These are phyloP conservation scores for Ophion ventricosus DNA, from an alignment of 2,888 invertebrate genomes.

Conservation along the genomic window DNA sequence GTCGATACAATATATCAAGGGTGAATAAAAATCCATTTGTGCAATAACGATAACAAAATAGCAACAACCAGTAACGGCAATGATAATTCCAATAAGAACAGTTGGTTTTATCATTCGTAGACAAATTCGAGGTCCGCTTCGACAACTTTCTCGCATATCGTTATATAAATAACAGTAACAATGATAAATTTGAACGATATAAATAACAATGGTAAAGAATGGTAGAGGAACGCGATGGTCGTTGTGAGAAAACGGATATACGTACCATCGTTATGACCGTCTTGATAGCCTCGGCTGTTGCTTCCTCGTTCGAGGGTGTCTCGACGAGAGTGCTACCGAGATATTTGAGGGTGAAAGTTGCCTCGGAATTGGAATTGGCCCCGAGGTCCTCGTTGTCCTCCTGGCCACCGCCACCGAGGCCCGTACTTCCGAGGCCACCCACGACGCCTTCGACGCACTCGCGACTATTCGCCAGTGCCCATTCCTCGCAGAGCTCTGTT, in stretches of 20 bases:
- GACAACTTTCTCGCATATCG: too few species aligned
- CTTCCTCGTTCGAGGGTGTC: conserved; percentile 89
- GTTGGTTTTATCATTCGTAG: too few species aligned
- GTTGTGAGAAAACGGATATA: conserved; percentile 22
- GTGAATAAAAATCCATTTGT: too few species aligned
- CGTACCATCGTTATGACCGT: conserved; percentile 87
- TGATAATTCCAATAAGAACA: too few species aligned
- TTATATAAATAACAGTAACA: too few species aligned
- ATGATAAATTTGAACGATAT: too few species aligned
- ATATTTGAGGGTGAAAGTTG: conserved; percentile 88
- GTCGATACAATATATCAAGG: too few species aligned
- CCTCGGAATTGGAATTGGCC: conserved; percentile 78
- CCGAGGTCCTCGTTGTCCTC: conserved; percentile 77
- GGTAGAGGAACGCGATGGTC: too few species aligned
- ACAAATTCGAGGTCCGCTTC: too few species aligned
- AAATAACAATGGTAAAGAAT: background rate
- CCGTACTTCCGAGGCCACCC: conserved; percentile 79
- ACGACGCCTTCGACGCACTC: conserved; percentile 85
- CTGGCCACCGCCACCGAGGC: conserved; percentile 80
- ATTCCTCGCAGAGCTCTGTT: conserved; percentile 88
- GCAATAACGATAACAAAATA: too few species aligned
- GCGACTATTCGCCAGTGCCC: conserved; percentile 87
- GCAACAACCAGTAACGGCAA: too few species aligned
- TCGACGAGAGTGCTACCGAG: conserved; percentile 91
- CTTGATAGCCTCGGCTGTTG: conserved; percentile 92